Conservation (phyloP, 2,797 vertebrate species). For the Chromobotia macracanthus region DNA sequence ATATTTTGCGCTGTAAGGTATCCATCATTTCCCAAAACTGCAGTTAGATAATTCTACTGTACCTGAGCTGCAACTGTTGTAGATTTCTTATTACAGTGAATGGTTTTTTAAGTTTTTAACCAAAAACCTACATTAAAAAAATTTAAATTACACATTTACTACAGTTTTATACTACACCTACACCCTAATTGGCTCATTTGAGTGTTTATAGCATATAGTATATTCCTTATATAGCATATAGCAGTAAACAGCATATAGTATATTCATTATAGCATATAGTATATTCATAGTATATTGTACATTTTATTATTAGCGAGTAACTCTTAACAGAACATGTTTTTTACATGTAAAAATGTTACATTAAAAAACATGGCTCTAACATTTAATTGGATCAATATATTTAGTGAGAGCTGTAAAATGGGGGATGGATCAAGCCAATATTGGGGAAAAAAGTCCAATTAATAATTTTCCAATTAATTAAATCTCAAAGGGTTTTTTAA, state of each 20-base stretch:
- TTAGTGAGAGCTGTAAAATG: neutral
- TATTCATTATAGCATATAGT: neutral
- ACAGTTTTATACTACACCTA: no score
- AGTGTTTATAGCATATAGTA: no score
- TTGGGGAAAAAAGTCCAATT: neutral
- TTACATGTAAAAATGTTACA: neutral
- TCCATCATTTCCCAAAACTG: conserved; percentile 3
- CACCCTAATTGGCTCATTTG: neutral
- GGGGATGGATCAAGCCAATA: neutral
- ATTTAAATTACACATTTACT: no score
- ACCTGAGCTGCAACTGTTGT: neutral
- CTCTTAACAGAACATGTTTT: no score
- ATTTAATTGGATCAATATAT: conserved; percentile 1
- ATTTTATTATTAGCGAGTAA: neutral
- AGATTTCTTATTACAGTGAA: neutral
- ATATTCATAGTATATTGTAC: neutral
- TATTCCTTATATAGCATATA: no score
- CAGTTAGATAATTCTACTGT: conserved; percentile 18
- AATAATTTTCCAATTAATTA: conserved; percentile 10
- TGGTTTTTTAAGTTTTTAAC: neutral
- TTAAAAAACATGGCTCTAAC: neutral
- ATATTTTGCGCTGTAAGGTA: conserved; percentile 40
- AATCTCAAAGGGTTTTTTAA: conserved; percentile 11
- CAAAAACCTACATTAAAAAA: no score
- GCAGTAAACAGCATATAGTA: no score